phyloP scores from a whole-genome alignment of 2,888 invertebrate genomes.

The Priocnemis perturbator region DNA sequence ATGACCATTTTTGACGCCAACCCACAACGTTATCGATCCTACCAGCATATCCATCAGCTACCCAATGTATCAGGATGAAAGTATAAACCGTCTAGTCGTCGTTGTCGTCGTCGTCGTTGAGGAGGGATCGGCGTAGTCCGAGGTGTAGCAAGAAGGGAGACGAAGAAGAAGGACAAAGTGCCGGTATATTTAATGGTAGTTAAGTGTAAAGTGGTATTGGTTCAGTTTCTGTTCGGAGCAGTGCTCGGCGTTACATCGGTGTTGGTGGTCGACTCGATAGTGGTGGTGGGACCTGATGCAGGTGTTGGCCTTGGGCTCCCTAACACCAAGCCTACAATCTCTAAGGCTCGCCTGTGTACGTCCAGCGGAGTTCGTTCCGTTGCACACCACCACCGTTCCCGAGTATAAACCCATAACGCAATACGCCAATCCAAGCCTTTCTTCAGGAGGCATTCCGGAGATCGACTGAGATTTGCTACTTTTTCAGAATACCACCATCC shows the following conservation, averaged over 20 bases:
- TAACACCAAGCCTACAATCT: conserved; percentile 70
- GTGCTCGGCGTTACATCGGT: conserved; percentile 22
- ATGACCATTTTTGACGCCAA: no score
- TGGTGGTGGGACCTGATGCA: conserved; percentile 67
- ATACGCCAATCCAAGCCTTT: conserved; percentile 59
- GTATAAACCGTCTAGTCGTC: conserved; percentile 37
- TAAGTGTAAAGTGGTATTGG: conserved; percentile 58
- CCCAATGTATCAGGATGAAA: conserved; percentile 34
- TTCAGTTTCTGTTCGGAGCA: conserved; percentile 58
- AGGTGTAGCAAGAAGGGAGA: conserved; percentile 16
- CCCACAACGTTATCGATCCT: no score
- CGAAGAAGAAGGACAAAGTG: conserved; percentile 56
- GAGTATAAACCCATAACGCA: conserved; percentile 57
- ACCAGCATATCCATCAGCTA: no score
- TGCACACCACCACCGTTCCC: conserved; percentile 38
- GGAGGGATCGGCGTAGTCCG: conserved; percentile 19
- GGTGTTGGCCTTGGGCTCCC: conserved; percentile 73
- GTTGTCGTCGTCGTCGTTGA: conserved; percentile 25
- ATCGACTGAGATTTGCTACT: conserved; percentile 19
- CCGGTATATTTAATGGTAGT: conserved; percentile 60
- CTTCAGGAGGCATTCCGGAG: conserved; percentile 54
- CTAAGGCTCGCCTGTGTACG: conserved; percentile 60
- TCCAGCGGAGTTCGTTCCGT: conserved; percentile 39
- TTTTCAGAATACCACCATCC: conserved; percentile 7
- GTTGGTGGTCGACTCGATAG: conserved; percentile 30